Evolutionary conservation across 2,888 invertebrate species (phyloP).

Genomic region (Neelides folsomi): DNA sequence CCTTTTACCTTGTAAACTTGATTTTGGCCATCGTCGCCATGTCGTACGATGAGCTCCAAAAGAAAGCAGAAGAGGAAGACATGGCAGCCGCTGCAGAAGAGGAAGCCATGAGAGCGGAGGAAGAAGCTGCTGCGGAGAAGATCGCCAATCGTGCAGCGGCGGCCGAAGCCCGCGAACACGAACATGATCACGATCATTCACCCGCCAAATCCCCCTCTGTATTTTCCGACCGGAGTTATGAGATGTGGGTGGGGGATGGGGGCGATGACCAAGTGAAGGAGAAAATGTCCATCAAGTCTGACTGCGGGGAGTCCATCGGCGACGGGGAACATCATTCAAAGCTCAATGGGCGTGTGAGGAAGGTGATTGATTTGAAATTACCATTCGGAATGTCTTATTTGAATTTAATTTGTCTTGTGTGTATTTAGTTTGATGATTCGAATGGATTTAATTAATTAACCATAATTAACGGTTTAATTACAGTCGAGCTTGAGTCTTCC

Average conservation of each 20-base stretch:
- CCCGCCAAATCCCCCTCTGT: slow-evolving; percentile 81
- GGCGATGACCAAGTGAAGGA: slow-evolving; percentile 80
- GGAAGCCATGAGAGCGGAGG: slow-evolving; percentile 54
- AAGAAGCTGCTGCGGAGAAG: too few species aligned
- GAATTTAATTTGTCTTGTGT: too few species aligned
- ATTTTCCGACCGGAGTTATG: slow-evolving; percentile 82
- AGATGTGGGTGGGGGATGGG: slow-evolving; percentile 77
- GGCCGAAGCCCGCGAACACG: slow-evolving; percentile 37
- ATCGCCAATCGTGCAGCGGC: slow-evolving; percentile 35
- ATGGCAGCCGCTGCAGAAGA: slow-evolving; percentile 66
- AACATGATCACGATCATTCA: slow-evolving; percentile 11
- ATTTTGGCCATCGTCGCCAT: slow-evolving; percentile 92
- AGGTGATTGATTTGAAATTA: slow-evolving; percentile 93
- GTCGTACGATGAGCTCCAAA: slow-evolving; percentile 97
- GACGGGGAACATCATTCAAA: slow-evolving; percentile 51
- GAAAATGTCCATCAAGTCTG: slow-evolving; percentile 77
- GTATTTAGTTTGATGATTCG: too few species aligned
- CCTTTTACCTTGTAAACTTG: slow-evolving; percentile 96
- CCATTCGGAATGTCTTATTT: too few species aligned
- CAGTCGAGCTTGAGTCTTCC: slow-evolving; percentile 94
- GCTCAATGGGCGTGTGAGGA: slow-evolving; percentile 54
- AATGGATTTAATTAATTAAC: too few species aligned
- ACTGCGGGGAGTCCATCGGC: slow-evolving; percentile 77
- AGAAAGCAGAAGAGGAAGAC: slow-evolving; percentile 92
- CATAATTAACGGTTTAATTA: slow-evolving; percentile 10